These are phyloP conservation scores for Glyptemys insculpta DNA, from an alignment of 2,797 vertebrate genomes.

Conservation along the genomic window DNA sequence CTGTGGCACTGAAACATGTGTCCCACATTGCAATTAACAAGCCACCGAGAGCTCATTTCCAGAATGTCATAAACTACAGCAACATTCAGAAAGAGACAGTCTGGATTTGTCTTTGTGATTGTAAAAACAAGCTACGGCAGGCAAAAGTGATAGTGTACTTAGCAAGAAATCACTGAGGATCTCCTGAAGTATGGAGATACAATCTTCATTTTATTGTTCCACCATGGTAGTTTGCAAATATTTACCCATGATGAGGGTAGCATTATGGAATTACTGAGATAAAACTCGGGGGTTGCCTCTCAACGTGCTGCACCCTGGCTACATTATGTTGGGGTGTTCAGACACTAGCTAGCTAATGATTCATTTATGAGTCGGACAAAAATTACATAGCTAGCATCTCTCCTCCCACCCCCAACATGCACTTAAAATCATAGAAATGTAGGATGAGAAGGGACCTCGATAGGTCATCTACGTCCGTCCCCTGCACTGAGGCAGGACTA, in stretches of 20 bases:
- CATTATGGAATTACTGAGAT: not conserved
- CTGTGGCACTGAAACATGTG: not conserved
- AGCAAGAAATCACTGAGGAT: not conserved
- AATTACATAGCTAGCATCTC: not conserved
- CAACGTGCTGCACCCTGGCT: accelerated
- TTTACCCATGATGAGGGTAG: not conserved
- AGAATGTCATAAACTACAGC: not conserved
- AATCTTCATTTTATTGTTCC: accelerated
- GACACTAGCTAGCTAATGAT: not conserved
- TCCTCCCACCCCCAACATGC: not conserved
- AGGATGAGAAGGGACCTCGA: not conserved
- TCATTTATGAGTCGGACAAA: not conserved
- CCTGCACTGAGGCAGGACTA: not conserved
- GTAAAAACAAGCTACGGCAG: not conserved
- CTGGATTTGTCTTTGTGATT: slow-evolving; percentile 10
- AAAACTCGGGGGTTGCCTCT: not conserved
- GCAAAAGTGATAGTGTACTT: not conserved
- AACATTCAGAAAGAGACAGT: not conserved
- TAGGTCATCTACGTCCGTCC: not conserved
- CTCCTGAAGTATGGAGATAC: not conserved
- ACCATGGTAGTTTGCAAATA: accelerated
- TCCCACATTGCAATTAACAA: slow-evolving; percentile 47
- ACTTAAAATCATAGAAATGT: not conserved
- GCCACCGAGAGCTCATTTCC: slow-evolving; percentile 18
- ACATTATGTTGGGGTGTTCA: not conserved